Base-by-base conservation (phyloP, 2,113 vertebrate genomes). In the Varanus komodoensis region DNA sequence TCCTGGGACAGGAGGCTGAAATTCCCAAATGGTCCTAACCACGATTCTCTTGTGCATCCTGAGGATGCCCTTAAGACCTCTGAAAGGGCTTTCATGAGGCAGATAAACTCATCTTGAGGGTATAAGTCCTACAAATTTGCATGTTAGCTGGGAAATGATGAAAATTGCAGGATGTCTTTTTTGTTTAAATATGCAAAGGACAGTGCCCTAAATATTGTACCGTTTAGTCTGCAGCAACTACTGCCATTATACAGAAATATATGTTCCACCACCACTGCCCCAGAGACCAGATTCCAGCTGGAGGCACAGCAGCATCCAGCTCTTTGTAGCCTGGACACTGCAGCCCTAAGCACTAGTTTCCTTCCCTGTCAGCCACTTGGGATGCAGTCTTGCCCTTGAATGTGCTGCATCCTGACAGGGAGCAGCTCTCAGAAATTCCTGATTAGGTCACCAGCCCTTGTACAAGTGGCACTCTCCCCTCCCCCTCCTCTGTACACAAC, bases 401-500 rank as follows among this genome's bases (percentile, higher is more conserved):
- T 93, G 92, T 94, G 87, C 93, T 93, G 85, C 89, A 91, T 90
- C 88, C 89, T 93, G 50, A 67, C 54, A 79, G 84, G 80, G 81
- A 93, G 91, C 54, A 88, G 91, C 91, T 95, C 90, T 87, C 85
- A 86, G 86, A 93, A 91, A 85, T 79, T 93, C 78, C 84, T 94
- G 93, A 92, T 94, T 95, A 96, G 96, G 96, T 96, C 96, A 94
- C 90, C 0, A 0, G 93, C 94, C 94, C 95, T 95, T 0, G n/a
- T 69, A 0, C 54, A 82, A 96, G 89, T 89, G 0, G 15, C 89
- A 91, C 93, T 95, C 79, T 96, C 92, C 93, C 95, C 90, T 95
- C 95, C 95, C 95, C 96, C 95, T 92, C 89, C 92, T 96, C 97
- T 96, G 97, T 96, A 96, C 95, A 96, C 97, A 97, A 97, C 98